Percentiles rank a stretch among this genome's conserved stretches.
phyloP scores from a whole-genome alignment of 2,888 invertebrate genomes.

The Caenorhabditis sinica region DNA sequence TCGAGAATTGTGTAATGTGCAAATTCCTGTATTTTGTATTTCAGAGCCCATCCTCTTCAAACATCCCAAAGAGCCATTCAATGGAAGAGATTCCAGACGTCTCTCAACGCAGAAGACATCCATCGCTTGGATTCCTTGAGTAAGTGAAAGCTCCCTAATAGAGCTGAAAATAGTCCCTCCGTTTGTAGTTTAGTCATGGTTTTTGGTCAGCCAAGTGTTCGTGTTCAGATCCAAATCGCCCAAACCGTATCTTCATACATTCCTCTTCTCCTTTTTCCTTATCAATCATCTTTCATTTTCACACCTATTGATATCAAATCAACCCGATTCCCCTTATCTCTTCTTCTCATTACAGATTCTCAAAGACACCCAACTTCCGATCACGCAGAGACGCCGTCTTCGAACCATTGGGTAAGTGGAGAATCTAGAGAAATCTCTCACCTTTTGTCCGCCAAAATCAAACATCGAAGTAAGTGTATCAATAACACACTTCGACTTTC shows the following conservation, averaged over 20 bases:
- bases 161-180: not conserved
- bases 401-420: conserved; percentile 48
- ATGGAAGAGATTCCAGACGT: conserved; percentile 32
- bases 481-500: conserved; percentile 44
- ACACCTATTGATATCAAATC: conserved; percentile 24
- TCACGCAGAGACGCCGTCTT: conserved; percentile 56
- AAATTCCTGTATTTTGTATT: not conserved
- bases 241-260: not conserved
- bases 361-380: conserved; percentile 59
- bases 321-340: not conserved
- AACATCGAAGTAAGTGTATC: conserved; percentile 45
- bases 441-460: conserved; percentile 31
- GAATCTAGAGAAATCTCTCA: not conserved
- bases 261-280: not conserved
- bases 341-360: conserved; percentile 42
- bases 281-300: conserved; percentile 37
- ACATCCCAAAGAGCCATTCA: conserved; percentile 44
- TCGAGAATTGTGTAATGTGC: not conserved
- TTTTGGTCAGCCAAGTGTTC: conserved; percentile 4
- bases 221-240: conserved; percentile 5
- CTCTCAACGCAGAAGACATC: conserved; percentile 13
- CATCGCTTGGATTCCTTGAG: conserved; percentile 39
- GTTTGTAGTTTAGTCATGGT: not conserved
- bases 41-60: conserved; percentile 36
- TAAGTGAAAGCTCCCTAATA: conserved; percentile 17